Conservation (phyloP, 2,113 vertebrate genomes). For the Sprattus sprattus region DNA sequence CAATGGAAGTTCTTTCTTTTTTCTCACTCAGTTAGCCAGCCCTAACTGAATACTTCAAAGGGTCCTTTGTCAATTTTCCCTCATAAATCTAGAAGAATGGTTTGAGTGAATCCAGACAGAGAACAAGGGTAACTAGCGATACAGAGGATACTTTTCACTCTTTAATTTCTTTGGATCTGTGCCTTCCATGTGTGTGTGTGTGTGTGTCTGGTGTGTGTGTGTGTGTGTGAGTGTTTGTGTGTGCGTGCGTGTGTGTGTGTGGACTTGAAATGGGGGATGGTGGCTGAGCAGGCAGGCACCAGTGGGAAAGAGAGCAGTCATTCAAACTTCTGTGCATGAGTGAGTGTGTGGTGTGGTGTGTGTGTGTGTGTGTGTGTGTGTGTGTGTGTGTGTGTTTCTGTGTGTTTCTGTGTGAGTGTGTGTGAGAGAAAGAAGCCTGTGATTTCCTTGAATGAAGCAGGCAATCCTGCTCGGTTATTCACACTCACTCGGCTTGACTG, state of each 20-base stretch:
- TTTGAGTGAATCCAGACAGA: neutral
- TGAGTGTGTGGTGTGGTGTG: neutral
- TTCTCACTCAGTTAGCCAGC: neutral
- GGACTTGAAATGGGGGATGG: conserved; percentile 25
- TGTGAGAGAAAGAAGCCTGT: neutral
- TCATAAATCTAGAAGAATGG: neutral
- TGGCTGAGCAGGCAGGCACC: conserved; percentile 34
- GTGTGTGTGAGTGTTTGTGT: conserved; percentile 37
- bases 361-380: conserved; percentile 1
- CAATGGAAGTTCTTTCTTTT: neutral
- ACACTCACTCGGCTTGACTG: neutral
- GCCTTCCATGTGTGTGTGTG: conserved; percentile 37
- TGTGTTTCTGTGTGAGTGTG: neutral
- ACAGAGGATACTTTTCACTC: neutral
- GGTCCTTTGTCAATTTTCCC: neutral
- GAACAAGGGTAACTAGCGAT: neutral
- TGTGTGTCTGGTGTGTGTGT: neutral
- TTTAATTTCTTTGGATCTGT: neutral
- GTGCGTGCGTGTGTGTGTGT: neutral
- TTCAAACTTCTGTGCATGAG: conserved; percentile 23
- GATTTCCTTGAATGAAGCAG: conserved; percentile 9
- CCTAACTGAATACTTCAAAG: conserved; percentile 4
- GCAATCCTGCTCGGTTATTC: neutral
- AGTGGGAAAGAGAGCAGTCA: conserved; percentile 35
- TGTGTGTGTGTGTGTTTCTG: neutral